Percentiles rank a stretch among this genome's conserved stretches.
phyloP scores from a whole-genome alignment of 2,888 invertebrate genomes.

The Xylophagus ater region DNA sequence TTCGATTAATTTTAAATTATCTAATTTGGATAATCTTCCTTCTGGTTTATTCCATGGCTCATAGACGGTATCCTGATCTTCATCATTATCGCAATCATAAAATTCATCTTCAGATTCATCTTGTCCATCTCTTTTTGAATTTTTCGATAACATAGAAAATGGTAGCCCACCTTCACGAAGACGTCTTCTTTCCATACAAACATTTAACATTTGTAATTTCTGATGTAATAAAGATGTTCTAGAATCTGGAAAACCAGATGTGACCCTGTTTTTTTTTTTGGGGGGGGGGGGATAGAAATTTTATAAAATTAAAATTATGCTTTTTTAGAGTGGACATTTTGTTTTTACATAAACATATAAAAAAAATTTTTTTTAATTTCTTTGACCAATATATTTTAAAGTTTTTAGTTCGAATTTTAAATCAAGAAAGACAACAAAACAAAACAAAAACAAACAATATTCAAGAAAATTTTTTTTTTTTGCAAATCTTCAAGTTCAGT shows the following conservation, averaged over 20 bases:
- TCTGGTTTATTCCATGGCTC: slow-evolving; percentile 52
- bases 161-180: slow-evolving; percentile 42
- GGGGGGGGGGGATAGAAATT: too few species aligned
- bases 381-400: too few species aligned
- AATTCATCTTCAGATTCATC: slow-evolving; percentile 61
- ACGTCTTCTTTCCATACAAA: slow-evolving; percentile 58
- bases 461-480: too few species aligned
- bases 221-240: slow-evolving; percentile 87
- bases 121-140: slow-evolving; percentile 19
- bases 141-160: slow-evolving; percentile 19
- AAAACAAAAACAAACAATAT: too few species aligned
- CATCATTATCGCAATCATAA: slow-evolving; percentile 50
- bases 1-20: slow-evolving; percentile 53
- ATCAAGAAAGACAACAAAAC: too few species aligned
- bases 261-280: too few species aligned
- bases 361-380: too few species aligned
- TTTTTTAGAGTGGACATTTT: too few species aligned
- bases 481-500: too few species aligned
- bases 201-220: slow-evolving; percentile 80
- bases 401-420: too few species aligned
- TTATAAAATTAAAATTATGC: too few species aligned
- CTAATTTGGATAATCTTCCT: slow-evolving; percentile 58
- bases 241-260: slow-evolving; percentile 74
- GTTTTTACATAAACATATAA: too few species aligned
- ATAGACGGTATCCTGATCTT: slow-evolving; percentile 30